A percentile compares a stretch with the other conserved stretches of the same genome.
Conservation (phyloP, 2,888 invertebrate genomes). For the Artemia sp. region DNA sequence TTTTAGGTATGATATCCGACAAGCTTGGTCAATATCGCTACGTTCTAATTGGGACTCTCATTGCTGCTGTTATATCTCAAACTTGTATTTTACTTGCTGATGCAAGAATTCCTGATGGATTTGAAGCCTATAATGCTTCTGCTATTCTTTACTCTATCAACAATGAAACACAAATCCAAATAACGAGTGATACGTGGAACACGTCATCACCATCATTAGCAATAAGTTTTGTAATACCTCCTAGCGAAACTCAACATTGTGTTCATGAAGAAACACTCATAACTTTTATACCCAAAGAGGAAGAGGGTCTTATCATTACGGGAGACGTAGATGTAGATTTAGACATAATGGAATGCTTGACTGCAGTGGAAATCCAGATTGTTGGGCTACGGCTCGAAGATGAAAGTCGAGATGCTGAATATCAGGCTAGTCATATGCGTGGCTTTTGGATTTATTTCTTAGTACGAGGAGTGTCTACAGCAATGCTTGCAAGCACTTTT, state of each 20-base stretch:
- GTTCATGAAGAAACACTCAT: neutral
- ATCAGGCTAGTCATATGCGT: conserved; percentile 54
- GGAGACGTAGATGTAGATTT: neutral
- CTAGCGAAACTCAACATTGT: neutral
- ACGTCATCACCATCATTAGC: neutral
- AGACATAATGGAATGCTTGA: neutral
- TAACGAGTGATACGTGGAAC: neutral
- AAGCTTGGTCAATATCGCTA: conserved; percentile 41
- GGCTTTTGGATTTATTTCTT: conserved; percentile 68
- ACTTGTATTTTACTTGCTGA: conserved; percentile 44
- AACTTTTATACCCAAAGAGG: neutral
- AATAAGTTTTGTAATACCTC: neutral
- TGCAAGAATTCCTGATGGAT: conserved; percentile 3
- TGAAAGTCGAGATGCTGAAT: conserved; percentile 36
- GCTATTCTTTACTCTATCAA: neutral
- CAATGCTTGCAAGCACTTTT: conserved; percentile 64
- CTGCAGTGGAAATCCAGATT: neutral
- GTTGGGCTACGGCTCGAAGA: neutral
- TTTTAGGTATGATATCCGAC: conserved; percentile 3
- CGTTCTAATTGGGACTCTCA: conserved; percentile 56
- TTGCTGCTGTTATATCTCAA: conserved; percentile 59
- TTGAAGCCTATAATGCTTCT: neutral
- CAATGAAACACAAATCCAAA: neutral
- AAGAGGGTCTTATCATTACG: neutral
- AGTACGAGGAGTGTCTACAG: conserved; percentile 57